Base-by-base conservation (phyloP, 2,113 vertebrate species). In the Alethe diademata region DNA sequence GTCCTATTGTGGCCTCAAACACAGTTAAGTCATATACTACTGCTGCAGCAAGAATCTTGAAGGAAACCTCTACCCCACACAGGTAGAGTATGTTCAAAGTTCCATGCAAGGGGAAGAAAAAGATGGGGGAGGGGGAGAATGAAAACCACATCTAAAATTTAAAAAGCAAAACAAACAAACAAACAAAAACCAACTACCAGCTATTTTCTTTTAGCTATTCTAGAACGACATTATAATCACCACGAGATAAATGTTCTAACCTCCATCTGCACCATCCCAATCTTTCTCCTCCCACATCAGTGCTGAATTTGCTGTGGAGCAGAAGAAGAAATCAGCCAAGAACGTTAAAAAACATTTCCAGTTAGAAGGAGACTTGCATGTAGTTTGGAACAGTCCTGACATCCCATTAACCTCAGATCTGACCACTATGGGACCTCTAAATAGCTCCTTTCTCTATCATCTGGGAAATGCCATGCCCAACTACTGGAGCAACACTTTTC, bases 261-360 rank as follows among this genome's bases (percentile, higher is more conserved):
- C 94, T 90, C 93, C 88, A 92, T 80, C 85, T 95, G 91, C 75
- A 94, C 61, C 82, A 93, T 83, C 60, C 75, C 75, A 95, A 78
- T 92, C 80, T 71, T 90, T 69, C 82, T 92, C 91, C 92, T 92
- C 94, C 95, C 57, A 94, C 94, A 90, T 79, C 62, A 82, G 78
- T 73, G 51, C 88, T 95, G 91, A 90, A 94, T 87, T 91, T 84
- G 57, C 2, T 8, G 50, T 8, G 50, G 61, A 96, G 80, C 2
- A 56, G 54, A 84, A 45, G 76, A 76, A 71, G 24, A 33, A 67
- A 57, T 79, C 88, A 90, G 22, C 33, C 6, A 5, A 83, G 60
- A 90, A 80, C 8, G n/a, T 38, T 31, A 60, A 72, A 66, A 66
- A 88, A 83, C 43, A 58, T 23, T 71, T 88, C 43, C 36, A 86